Evolutionary conservation across 1,140 invertebrate genomes (phyloP).

Genomic region (Drosophila busckii): DNA sequence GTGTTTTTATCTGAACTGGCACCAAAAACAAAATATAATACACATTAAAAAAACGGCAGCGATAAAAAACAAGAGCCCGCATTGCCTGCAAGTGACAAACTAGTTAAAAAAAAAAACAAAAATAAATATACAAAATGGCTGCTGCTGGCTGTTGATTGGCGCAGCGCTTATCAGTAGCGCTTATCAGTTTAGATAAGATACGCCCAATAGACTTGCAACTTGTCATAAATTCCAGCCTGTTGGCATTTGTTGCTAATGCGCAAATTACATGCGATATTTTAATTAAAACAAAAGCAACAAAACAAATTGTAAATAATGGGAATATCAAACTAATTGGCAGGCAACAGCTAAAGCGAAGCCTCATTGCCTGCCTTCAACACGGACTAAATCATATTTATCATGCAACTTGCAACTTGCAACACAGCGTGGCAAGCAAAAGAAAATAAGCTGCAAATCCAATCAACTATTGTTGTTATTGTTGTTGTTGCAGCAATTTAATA

Average conservation of each 20-base stretch:
- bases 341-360: slow-evolving; percentile 41
- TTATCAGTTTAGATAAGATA: slow-evolving; percentile 63
- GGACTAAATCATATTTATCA: slow-evolving; percentile 33
- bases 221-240: too few species aligned
- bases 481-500: slow-evolving; percentile 67
- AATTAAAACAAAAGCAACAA: slow-evolving; percentile 49
- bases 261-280: slow-evolving; percentile 50
- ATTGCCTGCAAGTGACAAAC: too few species aligned
- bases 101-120: slow-evolving; percentile 14
- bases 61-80: neutral
- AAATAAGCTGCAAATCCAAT: slow-evolving; percentile 56
- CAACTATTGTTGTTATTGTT: slow-evolving; percentile 50
- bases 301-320: neutral
- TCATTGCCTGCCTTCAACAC: too few species aligned
- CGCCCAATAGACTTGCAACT: slow-evolving; percentile 13
- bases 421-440: slow-evolving; percentile 8
- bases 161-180: slow-evolving; percentile 14
- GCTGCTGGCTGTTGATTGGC: slow-evolving; percentile 43
- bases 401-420: slow-evolving; percentile 34
- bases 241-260: slow-evolving; percentile 25
- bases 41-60: neutral
- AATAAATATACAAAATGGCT: slow-evolving; percentile 70
- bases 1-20: neutral
- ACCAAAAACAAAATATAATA: slow-evolving; percentile 14
- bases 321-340: slow-evolving; percentile 16